Evolutionary conservation across 92 coral and sea anemone genomes (phyloP), one percentile per base, ranked within the genome.

Genomic region (Zoanthus sociatus): DNA sequence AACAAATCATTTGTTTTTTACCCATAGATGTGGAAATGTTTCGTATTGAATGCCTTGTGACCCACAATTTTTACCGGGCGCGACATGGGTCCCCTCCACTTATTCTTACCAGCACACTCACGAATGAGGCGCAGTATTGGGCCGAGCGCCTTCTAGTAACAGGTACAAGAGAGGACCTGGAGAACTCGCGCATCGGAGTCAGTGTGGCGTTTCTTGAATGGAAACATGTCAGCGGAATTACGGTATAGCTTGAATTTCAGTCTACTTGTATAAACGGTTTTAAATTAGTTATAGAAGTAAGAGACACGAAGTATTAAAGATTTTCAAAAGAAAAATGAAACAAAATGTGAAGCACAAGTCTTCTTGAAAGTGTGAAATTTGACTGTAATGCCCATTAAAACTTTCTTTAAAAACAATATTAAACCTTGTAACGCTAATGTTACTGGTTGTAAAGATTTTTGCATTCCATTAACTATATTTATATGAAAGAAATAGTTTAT

Each of bases 121-220:
- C 92, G 55, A 98, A 95, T 78, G 97, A 95, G 79, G 99, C 99
- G 55, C 99, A 97, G 78, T 91, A 97, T 87, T 97, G 99, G 99
- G 99, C 99, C 42, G 99, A 97, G 90, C 95, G 98, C 64, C 94
- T 94, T 63, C 94, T 94, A 53, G 98, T 94, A 47, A 94, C 98
- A 21, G 95, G 98, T 68, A 91, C 98, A 61, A 87, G 86, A 9
- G 98, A 93, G 82, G 95, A 93, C 82, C 90, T 92, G 47, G 96
- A 93, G 70, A 93, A 91, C 84, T 94, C 98, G 3, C 86, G 93
- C 6, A 94, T 94, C 56, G 98, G 98, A 17, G 89, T 94, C 63
- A 92, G 93, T 76, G 94, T 94, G n/a, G 95, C 95, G 0, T 77
- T 92, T 9, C 90, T 94, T 20, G 93, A 94, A 12, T 84, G 87